Percentiles rank a stretch among this genome's conserved stretches.
These are phyloP conservation scores for Cyprinodon variegatus DNA, from an alignment of 2,113 vertebrate species.

Conservation along the genomic window DNA sequence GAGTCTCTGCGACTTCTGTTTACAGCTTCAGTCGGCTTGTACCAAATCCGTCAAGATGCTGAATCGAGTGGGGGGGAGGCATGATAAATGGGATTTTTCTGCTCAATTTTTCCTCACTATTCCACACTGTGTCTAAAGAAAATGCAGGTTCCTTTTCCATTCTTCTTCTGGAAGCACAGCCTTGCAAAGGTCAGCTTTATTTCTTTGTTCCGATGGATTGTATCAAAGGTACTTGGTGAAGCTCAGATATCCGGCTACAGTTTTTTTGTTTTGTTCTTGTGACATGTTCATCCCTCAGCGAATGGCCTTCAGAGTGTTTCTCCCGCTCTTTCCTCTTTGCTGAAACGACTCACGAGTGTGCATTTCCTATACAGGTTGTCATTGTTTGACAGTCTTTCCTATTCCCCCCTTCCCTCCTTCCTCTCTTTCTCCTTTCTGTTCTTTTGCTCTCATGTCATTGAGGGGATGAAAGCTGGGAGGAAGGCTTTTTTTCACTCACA, in stretches of 20 bases:
- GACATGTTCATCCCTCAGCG: constrained; percentile 26
- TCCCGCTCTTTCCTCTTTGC: constrained; percentile 20
- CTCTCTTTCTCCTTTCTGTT: constrained; percentile 24
- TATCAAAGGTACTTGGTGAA: constrained; percentile 15
- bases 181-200: constrained; percentile 48
- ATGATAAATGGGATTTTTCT: constrained; percentile 43
- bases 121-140: constrained; percentile 9
- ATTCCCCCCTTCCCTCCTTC: constrained; percentile 28
- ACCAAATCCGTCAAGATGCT: constrained; percentile 1
- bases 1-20: constrained; percentile 24
- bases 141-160: constrained; percentile 34
- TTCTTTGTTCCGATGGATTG: constrained; percentile 36
- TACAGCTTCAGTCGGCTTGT: constrained; percentile 24
- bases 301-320: constrained; percentile 13
- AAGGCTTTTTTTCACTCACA: neutral
- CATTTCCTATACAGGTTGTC: constrained; percentile 46
- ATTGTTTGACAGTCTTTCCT: constrained; percentile 42
- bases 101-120: constrained; percentile 2
- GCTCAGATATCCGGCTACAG: constrained; percentile 11
- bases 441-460: constrained; percentile 23
- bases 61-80: neutral
- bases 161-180: constrained; percentile 20
- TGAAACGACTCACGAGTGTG: constrained; percentile 48
- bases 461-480: constrained; percentile 42
- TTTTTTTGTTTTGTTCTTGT: constrained; percentile 8